Base-by-base conservation (phyloP, 2,888 invertebrate species). In the Cancer borealis region DNA sequence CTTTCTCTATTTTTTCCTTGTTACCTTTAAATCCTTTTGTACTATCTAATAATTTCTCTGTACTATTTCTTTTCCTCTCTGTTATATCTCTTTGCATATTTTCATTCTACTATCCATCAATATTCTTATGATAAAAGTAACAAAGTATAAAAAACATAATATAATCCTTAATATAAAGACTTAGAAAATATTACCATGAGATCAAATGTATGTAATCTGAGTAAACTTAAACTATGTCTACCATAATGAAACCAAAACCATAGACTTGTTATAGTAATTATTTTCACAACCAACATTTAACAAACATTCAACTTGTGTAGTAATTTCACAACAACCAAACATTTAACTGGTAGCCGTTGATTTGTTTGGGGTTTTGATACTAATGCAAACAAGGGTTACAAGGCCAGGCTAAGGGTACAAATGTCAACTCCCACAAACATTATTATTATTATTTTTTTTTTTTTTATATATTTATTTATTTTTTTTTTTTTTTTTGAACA, bases 341-440 rank as follows among this genome's bases (percentile, higher is more conserved):
- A n/a, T 26, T 73, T n/a, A n/a, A 73, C 26, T 73, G n/a, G 73
- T 73, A 73, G 73, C 73, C 6, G 73, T n/a, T 73, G 73, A 26
- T 26, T 39, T 39, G 39, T 39, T 39, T 39, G 26, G 26, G 73
- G 26, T 73, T 73, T 39, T 39, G 84, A 39, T 84, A 84, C 84
- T 84, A 84, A 84, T 84, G 30, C 84, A 84, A 14, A 84, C 84
- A 8, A 10, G n/a, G 30, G 12, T 39, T 3, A 39, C 84, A 84
- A 39, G 84, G 14, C 39, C 30, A 84, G 73, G 21, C 84, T 84
- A 10, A 39, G 84, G 26, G 12, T 39, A 3, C 3, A 3, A 39
- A 14, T 84, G 84, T 30, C 84, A 84, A 84, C 84, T 84, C 84
- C 84, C 84, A 84, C 84, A 39, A 39, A 39, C 39, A 39, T 39